Evolutionary conservation across 2,797 vertebrate species (phyloP).

Genomic region (Yasuhikotakia modesta): DNA sequence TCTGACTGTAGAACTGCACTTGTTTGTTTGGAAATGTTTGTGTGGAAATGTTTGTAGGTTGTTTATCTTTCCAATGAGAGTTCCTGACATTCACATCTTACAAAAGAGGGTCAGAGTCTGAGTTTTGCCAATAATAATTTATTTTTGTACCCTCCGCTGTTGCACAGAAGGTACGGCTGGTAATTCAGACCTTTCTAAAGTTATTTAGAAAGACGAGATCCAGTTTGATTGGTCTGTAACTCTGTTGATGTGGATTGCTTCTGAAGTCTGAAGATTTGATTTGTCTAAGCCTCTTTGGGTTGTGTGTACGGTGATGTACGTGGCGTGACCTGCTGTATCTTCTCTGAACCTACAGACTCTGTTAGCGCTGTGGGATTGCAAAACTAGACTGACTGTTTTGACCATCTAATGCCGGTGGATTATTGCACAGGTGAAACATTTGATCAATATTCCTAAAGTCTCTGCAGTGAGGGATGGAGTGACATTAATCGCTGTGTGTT

Average conservation of each 20-base stretch:
- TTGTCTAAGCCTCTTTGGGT: constrained; percentile 45
- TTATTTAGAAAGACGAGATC: not conserved
- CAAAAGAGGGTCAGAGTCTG: not conserved
- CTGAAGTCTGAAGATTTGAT: constrained; percentile 31
- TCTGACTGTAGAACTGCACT: constrained; percentile 4
- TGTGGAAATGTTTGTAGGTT: constrained; percentile 6
- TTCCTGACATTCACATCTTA: not conserved
- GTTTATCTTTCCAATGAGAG: constrained; percentile 19
- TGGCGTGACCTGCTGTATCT: constrained; percentile 1
- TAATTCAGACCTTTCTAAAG: not conserved
- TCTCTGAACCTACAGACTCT: not conserved
- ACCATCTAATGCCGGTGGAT: not conserved
- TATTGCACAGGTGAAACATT: constrained; percentile 15
- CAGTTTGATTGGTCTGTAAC: not conserved
- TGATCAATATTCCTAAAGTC: constrained; percentile 15
- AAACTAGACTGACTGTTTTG: constrained; percentile 17
- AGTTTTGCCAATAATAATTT: not conserved
- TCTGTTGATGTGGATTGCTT: constrained; percentile 24
- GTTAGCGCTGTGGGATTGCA: constrained; percentile 12
- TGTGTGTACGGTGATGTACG: no score
- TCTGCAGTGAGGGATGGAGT: not conserved
- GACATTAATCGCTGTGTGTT: not conserved
- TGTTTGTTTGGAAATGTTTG: constrained; percentile 21
- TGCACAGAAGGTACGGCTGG: not conserved
- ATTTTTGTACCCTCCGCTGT: not conserved